phyloP scores from a whole-genome alignment of 1,140 invertebrate species.

The Drosophila littoralis region DNA sequence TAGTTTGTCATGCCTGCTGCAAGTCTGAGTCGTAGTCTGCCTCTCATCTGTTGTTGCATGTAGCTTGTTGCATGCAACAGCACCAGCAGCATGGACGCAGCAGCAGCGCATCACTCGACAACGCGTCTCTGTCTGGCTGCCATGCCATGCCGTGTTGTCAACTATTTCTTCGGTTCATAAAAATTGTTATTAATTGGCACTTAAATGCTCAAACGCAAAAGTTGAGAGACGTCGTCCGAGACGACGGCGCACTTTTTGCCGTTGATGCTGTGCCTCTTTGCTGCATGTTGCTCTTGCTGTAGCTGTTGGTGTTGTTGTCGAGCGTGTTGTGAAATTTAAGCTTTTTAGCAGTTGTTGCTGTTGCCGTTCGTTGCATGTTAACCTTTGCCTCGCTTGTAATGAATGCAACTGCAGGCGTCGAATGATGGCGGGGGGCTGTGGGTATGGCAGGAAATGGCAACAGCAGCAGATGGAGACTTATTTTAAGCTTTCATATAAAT shows the following conservation, averaged over 20 bases:
- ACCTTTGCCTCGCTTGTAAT: conserved; percentile 81
- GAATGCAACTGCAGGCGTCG: conserved; percentile 70
- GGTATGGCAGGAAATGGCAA: conserved; percentile 7
- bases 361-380: conserved; percentile 75
- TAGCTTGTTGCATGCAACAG: conserved; percentile 77
- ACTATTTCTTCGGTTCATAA: conserved; percentile 84
- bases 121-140: conserved; percentile 44
- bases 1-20: conserved; percentile 69
- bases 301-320: conserved; percentile 50
- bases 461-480: conserved; percentile 68
- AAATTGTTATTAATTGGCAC: conserved; percentile 85
- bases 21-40: conserved; percentile 21
- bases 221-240: conserved; percentile 67
- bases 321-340: conserved; percentile 83
- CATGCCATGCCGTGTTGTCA: conserved; percentile 82
- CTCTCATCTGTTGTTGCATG: conserved; percentile 63
- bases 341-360: conserved; percentile 78
- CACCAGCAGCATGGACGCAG: conserved; percentile 14
- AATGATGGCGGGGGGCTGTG: conserved; percentile 21
- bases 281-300: conserved; percentile 24
- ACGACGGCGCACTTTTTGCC: conserved; percentile 49
- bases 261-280: conserved; percentile 29
- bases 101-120: conserved; percentile 43
- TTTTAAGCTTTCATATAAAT: conserved; percentile 79
- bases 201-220: conserved; percentile 84